Evolutionary conservation across 1,140 invertebrate genomes (phyloP), one percentile per base, ranked within the genome.

Genomic region (Vollenhovia emeryi): DNA sequence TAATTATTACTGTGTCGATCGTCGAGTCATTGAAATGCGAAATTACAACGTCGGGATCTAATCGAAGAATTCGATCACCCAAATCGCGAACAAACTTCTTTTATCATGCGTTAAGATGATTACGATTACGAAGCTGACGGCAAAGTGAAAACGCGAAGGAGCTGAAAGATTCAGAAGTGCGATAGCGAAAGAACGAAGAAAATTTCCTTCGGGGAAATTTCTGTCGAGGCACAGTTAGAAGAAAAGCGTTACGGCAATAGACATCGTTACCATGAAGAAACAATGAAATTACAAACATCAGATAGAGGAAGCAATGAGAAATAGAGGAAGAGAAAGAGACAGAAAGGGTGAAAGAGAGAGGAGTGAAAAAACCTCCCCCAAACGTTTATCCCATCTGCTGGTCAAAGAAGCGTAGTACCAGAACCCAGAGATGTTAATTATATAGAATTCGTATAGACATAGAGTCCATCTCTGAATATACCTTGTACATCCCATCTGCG

Each of bases 401-500:
- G 3, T n/a, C 60, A 33, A 73, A 71, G 33, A 69, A 68, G 62
- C 60, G 21, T n/a, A 79, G 21, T n/a, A 79, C 62, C 48, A 68
- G 62, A 57, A 40, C 36, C 52, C 50, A 40, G 62, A 80, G 52
- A 45, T 57, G 40, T 82, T 73, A 82, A 82, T 82, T 68, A 80
- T 21, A 40, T 59, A 76, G 55, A 79, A 55, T 75, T 74, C 60
- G 48, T 45, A 87, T 69, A 80, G 82, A 71, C 75, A 9, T 71
- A 45, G 69, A 76, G 64, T 86, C 76, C 45, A 60, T 48, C 33
- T 60, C 21, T 92, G 91, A 91, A 94, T 96, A 98, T 96, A 98
- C 98, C 98, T 98, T 98, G 94, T 97, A 97, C 96, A 97, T 97
- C 94, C 98, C 98, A 96, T 98, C 98, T 89, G 98, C 97, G 87